Percentiles rank a stretch among this genome's conserved stretches.
Evolutionary conservation across 2,888 invertebrate genomes (phyloP).

Genomic region (Eutolmus rufibarbis): DNA sequence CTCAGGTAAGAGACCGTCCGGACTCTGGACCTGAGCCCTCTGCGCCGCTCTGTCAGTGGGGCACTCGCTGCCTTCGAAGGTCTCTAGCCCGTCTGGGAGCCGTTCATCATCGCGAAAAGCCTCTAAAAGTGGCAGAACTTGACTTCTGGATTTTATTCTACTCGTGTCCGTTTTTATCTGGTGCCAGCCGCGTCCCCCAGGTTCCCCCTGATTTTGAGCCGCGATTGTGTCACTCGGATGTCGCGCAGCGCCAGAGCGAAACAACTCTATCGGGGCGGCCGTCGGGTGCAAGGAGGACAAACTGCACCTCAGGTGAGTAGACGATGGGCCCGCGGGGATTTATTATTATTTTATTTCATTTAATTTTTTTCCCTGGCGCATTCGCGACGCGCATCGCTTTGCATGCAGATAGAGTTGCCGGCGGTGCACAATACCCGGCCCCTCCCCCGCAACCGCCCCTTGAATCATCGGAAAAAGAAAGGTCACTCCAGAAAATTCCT

Average conservation of each 20-base stretch:
- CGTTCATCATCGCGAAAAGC: constrained; percentile 30
- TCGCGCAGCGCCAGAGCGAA: constrained; percentile 8
- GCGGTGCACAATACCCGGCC: background rate
- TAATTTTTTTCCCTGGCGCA: background rate
- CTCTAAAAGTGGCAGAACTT: constrained; percentile 31
- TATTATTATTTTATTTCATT: background rate
- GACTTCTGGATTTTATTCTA: constrained; percentile 33
- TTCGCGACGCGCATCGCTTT: background rate
- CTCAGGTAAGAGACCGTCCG: background rate
- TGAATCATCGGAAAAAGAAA: background rate
- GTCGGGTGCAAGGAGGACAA: background rate
- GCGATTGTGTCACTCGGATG: constrained; percentile 32
- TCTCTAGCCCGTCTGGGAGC: background rate
- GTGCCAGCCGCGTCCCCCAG: background rate
- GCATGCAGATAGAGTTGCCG: background rate
- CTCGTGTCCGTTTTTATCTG: constrained; percentile 31
- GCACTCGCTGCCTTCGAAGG: background rate
- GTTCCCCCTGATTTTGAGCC: constrained; percentile 13
- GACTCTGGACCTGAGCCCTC: background rate
- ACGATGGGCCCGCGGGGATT: background rate
- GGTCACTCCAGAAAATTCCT: background rate
- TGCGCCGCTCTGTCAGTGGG: background rate
- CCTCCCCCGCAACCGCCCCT: background rate
- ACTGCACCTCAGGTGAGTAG: background rate
- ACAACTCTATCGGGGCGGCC: background rate